Conservation (phyloP, 1,140 invertebrate species). For the Apocrypta bakeri region DNA sequence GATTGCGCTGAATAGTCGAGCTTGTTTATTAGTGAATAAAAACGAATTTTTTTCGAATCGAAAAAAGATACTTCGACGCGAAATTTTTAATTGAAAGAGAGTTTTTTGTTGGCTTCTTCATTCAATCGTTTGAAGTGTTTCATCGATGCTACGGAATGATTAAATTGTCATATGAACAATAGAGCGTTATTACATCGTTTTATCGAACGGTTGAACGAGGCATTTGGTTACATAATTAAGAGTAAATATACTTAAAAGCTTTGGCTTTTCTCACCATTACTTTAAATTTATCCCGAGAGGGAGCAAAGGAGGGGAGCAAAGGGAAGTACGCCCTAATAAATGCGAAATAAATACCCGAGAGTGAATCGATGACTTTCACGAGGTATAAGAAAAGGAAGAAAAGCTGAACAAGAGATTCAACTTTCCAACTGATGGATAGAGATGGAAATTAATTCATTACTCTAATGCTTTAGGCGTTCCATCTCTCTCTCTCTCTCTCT, state of each 20-base stretch:
- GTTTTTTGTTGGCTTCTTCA: too few relatives aligned
- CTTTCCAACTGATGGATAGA: neutral
- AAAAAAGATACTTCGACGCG: conserved; percentile 54
- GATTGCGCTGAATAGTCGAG: conserved; percentile 35
- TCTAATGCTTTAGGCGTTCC: conserved; percentile 69
- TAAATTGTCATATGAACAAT: too few relatives aligned
- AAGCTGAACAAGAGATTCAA: conserved; percentile 23
- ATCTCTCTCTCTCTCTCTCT: too few relatives aligned
- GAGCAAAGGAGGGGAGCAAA: neutral
- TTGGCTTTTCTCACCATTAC: too few relatives aligned
- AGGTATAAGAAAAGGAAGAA: conserved; percentile 34
- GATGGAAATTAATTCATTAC: conserved; percentile 76
- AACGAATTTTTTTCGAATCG: conserved; percentile 50
- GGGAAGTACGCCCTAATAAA: conserved; percentile 28
- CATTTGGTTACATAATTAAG: too few relatives aligned
- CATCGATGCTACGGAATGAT: too few relatives aligned
- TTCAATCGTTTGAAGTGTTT: too few relatives aligned
- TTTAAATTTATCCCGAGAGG: neutral
- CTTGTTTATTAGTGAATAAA: conserved; percentile 27
- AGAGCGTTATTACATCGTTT: too few relatives aligned
- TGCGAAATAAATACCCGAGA: conserved; percentile 15
- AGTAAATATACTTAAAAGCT: too few relatives aligned
- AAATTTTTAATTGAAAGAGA: conserved; percentile 46
- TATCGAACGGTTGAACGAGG: too few relatives aligned
- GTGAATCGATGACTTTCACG: neutral